A percentile compares a stretch with the other conserved stretches of the same genome.
Evolutionary conservation across 1,140 invertebrate genomes (phyloP).

Genomic region (Patella vulgata): DNA sequence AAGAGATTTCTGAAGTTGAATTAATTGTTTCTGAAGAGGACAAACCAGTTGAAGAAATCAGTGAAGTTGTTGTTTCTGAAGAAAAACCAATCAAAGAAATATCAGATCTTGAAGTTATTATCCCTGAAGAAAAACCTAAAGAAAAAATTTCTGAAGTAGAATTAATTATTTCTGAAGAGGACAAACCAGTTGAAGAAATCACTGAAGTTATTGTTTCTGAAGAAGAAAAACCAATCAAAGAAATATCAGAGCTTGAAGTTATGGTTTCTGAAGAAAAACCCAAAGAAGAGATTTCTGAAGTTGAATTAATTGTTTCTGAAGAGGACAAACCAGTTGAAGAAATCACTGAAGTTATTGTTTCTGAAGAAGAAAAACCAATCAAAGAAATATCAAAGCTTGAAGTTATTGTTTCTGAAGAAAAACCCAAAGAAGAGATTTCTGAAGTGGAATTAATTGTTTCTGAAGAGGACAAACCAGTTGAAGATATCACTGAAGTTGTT

Average conservation of each 20-base stretch:
- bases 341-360: background rate
- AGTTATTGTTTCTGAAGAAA: conserved; percentile 13
- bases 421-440: conserved; percentile 24
- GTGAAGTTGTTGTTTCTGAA: too few relatives aligned
- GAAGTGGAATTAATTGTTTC: conserved; percentile 28
- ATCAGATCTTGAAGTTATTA: too few relatives aligned
- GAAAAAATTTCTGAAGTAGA: too few relatives aligned
- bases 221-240: too few relatives aligned
- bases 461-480: too few relatives aligned
- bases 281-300: conserved; percentile 9
- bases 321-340: conserved; percentile 2
- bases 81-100: too few relatives aligned
- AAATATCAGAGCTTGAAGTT: conserved; percentile 9
- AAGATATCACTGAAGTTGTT: too few relatives aligned
- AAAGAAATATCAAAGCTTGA: conserved; percentile 18
- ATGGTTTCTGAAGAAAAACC: conserved; percentile 14
- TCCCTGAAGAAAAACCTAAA: too few relatives aligned
- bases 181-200: too few relatives aligned
- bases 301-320: too few relatives aligned
- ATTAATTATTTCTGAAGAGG: too few relatives aligned
- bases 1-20: conserved; percentile 1
- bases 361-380: conserved; percentile 9
- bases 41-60: background rate
- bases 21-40: background rate
- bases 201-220: conserved; percentile 1